Evolutionary conservation across 2,113 vertebrate genomes (phyloP).

Genomic region (Pao palembangensis): DNA sequence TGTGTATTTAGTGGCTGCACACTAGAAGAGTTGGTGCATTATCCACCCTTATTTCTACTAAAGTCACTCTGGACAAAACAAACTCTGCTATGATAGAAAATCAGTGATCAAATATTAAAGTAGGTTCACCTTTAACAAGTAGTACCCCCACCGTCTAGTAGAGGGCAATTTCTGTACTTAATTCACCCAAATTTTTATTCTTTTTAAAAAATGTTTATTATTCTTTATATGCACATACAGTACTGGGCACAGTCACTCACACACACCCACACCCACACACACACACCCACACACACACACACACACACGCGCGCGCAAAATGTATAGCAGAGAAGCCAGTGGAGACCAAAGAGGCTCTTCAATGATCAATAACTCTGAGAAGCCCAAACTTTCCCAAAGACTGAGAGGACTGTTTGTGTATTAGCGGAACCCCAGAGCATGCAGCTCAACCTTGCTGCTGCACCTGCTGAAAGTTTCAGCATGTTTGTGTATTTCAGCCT

Average conservation of each 20-base stretch:
- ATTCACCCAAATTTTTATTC: too few relatives aligned
- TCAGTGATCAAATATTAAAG: neutral
- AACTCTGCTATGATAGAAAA: too few relatives aligned
- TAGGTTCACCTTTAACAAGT: neutral
- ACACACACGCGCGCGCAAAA: conserved; percentile 5
- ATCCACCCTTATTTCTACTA: too few relatives aligned
- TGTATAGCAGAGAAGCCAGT: conserved; percentile 17
- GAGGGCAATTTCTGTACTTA: too few relatives aligned
- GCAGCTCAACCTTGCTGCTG: neutral
- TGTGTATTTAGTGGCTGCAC: too few relatives aligned
- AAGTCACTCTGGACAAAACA: too few relatives aligned
- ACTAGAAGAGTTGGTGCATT: too few relatives aligned
- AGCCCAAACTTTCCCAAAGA: conserved; percentile 41
- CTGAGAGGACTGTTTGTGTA: conserved; percentile 32
- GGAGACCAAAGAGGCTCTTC: conserved; percentile 19
- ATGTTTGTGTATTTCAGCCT: too few relatives aligned
- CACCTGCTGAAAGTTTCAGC: neutral
- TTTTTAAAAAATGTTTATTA: too few relatives aligned
- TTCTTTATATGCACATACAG: too few relatives aligned
- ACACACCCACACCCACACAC: conserved; percentile 6
- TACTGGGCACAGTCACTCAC: neutral
- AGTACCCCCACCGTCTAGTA: too few relatives aligned
- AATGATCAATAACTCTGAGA: conserved; percentile 53
- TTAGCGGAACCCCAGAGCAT: conserved; percentile 17
- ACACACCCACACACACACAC: conserved; percentile 2